Conservation (phyloP, 2,797 vertebrate species). For the Podarcis lilfordi region DNA sequence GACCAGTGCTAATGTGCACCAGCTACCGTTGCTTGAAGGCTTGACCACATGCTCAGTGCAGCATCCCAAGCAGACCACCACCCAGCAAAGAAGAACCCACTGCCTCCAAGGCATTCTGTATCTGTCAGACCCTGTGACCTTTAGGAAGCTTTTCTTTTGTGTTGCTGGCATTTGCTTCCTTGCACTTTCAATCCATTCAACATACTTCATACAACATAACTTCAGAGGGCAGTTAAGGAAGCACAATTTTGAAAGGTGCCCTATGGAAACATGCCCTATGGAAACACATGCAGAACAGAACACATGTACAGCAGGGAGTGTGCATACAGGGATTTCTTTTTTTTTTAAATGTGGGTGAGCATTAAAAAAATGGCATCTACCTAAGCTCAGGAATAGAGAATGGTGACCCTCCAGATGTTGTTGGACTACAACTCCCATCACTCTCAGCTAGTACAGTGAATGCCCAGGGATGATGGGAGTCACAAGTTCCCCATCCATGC, state of each 20-base stretch:
- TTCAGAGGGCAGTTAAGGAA: not conserved
- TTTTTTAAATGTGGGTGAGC: too few species aligned
- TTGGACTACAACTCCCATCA: too few species aligned
- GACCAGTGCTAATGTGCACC: too few species aligned
- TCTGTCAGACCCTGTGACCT: not conserved
- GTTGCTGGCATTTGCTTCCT: not conserved
- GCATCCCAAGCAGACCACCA: not conserved
- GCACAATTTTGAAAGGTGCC: not conserved
- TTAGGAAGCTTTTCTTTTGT: not conserved
- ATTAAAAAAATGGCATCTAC: too few species aligned
- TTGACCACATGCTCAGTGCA: not conserved
- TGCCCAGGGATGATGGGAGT: too few species aligned
- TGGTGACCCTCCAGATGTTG: too few species aligned
- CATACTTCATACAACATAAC: not conserved
- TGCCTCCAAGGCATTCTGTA: not conserved
- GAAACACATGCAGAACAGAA: not conserved
- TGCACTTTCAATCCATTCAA: too few species aligned
- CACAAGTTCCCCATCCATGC: too few species aligned
- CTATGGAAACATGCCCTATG: not conserved
- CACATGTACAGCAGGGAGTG: not conserved
- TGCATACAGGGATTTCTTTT: too few species aligned
- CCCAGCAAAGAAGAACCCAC: not conserved
- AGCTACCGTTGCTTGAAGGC: too few species aligned
- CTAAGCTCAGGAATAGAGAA: too few species aligned
- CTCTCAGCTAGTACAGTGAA: too few species aligned